phyloP scores from a whole-genome alignment of 2,888 invertebrate genomes.

The Hipparchia sbordonii region DNA sequence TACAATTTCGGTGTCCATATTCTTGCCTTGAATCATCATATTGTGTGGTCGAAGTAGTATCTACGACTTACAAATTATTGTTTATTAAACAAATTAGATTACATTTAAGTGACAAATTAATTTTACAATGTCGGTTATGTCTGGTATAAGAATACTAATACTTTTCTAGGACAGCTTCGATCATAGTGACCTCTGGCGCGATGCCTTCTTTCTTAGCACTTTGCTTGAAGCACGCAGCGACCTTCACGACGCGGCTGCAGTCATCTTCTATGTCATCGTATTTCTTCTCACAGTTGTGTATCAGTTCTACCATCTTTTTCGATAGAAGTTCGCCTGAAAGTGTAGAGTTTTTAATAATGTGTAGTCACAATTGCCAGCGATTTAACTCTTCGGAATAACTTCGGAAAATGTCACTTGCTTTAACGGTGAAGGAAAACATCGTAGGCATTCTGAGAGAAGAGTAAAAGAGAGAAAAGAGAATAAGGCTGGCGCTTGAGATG shows the following conservation, averaged over 20 bases:
- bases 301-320: constrained; percentile 63
- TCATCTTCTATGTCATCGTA: constrained; percentile 64
- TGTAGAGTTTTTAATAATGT: background rate
- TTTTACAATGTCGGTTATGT: too few species aligned
- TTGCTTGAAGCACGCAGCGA: constrained; percentile 71
- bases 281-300: constrained; percentile 73
- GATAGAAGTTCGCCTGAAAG: constrained; percentile 65
- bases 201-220: constrained; percentile 66
- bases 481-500: too few species aligned
- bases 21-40: background rate
- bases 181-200: constrained; percentile 74
- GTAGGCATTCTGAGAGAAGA: too few species aligned
- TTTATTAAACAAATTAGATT: too few species aligned
- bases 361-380: background rate
- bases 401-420: background rate
- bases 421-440: too few species aligned
- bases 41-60: constrained; percentile 46
- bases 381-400: background rate
- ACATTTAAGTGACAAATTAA: too few species aligned
- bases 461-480: too few species aligned
- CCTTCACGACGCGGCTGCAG: constrained; percentile 70
- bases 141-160: background rate
- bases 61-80: constrained; percentile 30
- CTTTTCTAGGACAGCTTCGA: constrained; percentile 70
- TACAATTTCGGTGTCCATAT: constrained; percentile 1